Percentiles rank a stretch among this genome's conserved stretches.
Conservation (phyloP, 2,888 invertebrate genomes). For the Caenorhabditis becei region DNA sequence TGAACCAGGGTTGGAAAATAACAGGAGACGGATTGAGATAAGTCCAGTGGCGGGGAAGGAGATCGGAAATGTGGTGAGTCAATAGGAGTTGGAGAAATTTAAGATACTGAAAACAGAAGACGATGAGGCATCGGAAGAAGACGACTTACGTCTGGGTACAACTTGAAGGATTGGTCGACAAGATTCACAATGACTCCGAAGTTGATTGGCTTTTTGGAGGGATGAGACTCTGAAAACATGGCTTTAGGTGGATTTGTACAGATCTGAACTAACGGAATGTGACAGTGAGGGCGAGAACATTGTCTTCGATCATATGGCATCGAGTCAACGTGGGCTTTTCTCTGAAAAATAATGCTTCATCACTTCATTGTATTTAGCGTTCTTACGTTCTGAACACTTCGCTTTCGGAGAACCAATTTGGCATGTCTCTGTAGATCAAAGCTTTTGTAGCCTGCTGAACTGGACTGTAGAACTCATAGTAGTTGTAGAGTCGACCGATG, state of each 20-base stretch:
- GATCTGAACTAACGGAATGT: background rate
- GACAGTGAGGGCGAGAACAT: slow-evolving; percentile 10
- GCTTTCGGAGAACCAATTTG: background rate
- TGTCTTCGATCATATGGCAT: slow-evolving; percentile 18
- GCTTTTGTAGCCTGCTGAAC: slow-evolving; percentile 19
- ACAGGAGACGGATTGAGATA: slow-evolving; percentile 16
- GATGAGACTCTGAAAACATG: background rate
- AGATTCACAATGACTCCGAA: slow-evolving; percentile 15
- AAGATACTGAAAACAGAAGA: slow-evolving; percentile 18
- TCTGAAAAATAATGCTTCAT: slow-evolving; percentile 6
- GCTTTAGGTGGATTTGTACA: background rate
- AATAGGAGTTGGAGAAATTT: slow-evolving; percentile 26
- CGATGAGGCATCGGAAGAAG: too few species aligned
- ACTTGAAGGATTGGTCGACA: background rate
- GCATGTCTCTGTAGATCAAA: slow-evolving; percentile 10
- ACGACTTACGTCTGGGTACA: slow-evolving; percentile 41
- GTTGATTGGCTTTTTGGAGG: background rate
- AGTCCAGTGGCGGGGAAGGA: slow-evolving; percentile 39
- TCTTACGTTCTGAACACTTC: background rate
- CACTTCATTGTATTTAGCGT: background rate
- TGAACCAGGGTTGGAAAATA: slow-evolving; percentile 21
- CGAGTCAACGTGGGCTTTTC: background rate
- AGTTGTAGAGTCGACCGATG: too few species aligned
- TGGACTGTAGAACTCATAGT: slow-evolving; percentile 4
- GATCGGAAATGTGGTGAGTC: slow-evolving; percentile 25